Conservation (phyloP, 2,797 vertebrate genomes). For the Anas capensis region DNA sequence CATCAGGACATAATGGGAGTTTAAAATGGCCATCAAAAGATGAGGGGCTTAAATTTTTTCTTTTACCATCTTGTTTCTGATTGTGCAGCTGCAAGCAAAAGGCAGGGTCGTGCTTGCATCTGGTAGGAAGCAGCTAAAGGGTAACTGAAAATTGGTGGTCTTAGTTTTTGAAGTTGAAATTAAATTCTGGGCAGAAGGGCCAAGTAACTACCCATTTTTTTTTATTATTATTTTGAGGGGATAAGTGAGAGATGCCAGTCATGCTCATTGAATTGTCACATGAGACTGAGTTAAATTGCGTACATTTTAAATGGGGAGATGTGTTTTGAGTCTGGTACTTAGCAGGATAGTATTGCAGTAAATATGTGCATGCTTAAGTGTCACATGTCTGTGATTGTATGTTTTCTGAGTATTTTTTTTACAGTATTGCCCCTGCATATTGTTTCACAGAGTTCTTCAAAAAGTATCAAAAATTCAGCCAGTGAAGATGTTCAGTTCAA, state of each 20-base stretch:
- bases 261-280: neutral
- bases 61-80: neutral
- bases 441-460: neutral
- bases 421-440: neutral
- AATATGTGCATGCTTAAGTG: neutral
- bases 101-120: neutral
- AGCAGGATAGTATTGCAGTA: neutral
- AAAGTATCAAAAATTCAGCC: neutral
- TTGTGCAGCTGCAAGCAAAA: neutral
- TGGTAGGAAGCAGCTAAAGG: neutral
- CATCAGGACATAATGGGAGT: fast-evolving
- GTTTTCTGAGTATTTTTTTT: neutral
- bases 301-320: neutral
- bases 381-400: neutral
- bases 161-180: neutral
- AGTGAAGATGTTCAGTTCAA: neutral
- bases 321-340: neutral
- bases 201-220: neutral
- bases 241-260: neutral
- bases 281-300: neutral
- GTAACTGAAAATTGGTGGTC: neutral
- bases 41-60: neutral
- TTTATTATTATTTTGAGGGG: neutral
- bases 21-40: neutral
- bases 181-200: neutral